Base-by-base conservation (phyloP, 2,113 vertebrate species). In the Enhydra lutris region DNA sequence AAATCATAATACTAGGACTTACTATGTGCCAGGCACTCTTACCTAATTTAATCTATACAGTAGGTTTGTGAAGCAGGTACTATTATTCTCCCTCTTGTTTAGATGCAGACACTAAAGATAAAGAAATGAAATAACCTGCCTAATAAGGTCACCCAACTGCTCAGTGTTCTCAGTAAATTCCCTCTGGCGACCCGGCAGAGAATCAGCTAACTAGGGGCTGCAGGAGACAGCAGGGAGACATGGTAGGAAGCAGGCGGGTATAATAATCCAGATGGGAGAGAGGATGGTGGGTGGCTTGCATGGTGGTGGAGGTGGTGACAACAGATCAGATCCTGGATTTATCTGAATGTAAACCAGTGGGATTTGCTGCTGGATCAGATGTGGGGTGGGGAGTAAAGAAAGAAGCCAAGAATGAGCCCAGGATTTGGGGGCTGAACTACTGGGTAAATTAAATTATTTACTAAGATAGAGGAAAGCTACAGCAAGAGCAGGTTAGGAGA, bases 391-490 rank as follows among this genome's bases (percentile, higher is more conserved):
- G 89, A 91, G 57, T 39, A 59, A 36, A 83, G 61, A 93, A 31
- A 92, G 55, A 88, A 36, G 63, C 63, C 63, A 76, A 91, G 31
- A 76, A 55, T 10, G 18, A 94, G 39, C 52, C 85, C 47, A 31
- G n/a, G 83, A 74, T 23, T 82, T 89, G 67, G 61, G 94, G 74
- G 36, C n/a, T 15, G 83, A 94, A 61, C 74, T 87, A 34, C 15
- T 29, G 47, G 79, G 42, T 86, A 89, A 85, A 63, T 78, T 34
- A 73, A 93, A 74, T 52, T 92, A 78, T 89, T 47, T 93, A 59
- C 61, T 57, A n/a, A 94, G 47, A 79, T 36, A 47, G 24, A 71
- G 36, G 67, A 91, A 93, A 89, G 90, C 61, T 36, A 42, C 24
- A 78, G 86, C 83, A 89, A 91, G 63, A 47, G 65, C 87, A 85